Base-by-base conservation (phyloP, 1,140 invertebrate species). In the Polypedilum vanderplanki region DNA sequence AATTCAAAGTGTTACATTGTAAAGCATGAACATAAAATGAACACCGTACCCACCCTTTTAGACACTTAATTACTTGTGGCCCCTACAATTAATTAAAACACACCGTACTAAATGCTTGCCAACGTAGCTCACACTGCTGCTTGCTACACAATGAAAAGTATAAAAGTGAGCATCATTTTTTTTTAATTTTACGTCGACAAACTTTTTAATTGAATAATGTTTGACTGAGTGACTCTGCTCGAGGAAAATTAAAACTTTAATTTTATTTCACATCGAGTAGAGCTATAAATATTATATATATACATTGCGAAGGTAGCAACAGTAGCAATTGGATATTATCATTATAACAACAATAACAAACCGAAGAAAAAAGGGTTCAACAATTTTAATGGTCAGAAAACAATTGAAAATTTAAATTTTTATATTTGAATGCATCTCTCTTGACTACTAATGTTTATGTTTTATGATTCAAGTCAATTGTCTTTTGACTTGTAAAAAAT, bases 201-300 rank as follows among this genome's bases (percentile, higher is more conserved):
- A 67, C 65, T 67, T 67, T 33, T 67, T 67, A 67, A 67, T 67
- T 67, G 65, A 67, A 67, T 67, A 67, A 67, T 67, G 65, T 67
- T n/a, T 46, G 65, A 67, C 65, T 67, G 17, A 67, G 17, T 67
- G 7, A 20, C 17, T 67, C 7, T 67, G 41, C 41, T 46, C 15
- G 41, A 46, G 15, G 41, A 46, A 46, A 46, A 46, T 33, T 33
- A 33, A 33, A 33, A 33, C 24, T 33, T 33, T 33, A 33, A 33
- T 33, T 33, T 33, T 5, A 33, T 33, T 33, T 33, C 24, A 33
- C 24, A 33, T 33, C 24, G 24, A 33, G 1, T 33, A 3, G 24
- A 3, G 24, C 5, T 33, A 33, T 33, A 33, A 33, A 33, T 33
- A 46, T 9, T n/a, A 41, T 41, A 41, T 7, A 46, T 9, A 46